A percentile compares a stretch with the other conserved stretches of the same genome.
These are phyloP conservation scores for Drosophila tsacasi DNA, from an alignment of 1,140 invertebrate genomes.

Conservation along the genomic window DNA sequence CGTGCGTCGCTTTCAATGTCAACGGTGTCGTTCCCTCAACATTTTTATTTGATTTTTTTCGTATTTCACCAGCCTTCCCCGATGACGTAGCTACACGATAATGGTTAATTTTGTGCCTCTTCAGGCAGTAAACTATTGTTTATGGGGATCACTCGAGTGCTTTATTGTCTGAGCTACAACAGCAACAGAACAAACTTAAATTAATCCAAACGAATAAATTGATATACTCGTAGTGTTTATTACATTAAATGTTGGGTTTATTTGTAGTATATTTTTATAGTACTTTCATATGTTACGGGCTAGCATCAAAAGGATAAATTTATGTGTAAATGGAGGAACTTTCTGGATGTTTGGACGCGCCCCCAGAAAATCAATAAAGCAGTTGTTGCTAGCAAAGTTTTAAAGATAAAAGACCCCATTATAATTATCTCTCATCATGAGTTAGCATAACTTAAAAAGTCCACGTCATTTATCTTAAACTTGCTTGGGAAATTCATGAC, in stretches of 20 bases:
- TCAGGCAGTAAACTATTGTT: constrained; percentile 27
- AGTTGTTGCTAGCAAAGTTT: neutral
- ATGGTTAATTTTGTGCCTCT: constrained; percentile 16
- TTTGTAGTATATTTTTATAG: neutral
- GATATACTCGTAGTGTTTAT: constrained; percentile 21
- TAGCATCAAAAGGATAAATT: neutral
- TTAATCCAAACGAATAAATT: constrained; percentile 22
- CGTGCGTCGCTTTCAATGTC: constrained; percentile 67
- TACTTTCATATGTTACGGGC: no score
- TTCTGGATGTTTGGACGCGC: neutral
- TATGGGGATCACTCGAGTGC: constrained; percentile 34
- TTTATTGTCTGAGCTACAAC: constrained; percentile 15
- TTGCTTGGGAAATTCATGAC: neutral
- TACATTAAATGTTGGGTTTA: constrained; percentile 8
- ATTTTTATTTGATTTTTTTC: constrained; percentile 1
- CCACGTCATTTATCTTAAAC: constrained; percentile 1
- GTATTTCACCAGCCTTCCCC: constrained; percentile 62
- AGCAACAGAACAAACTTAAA: neutral
- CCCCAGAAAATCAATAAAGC: neutral
- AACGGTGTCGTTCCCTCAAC: constrained; percentile 67
- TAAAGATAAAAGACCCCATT: neutral
- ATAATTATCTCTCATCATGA: constrained; percentile 10
- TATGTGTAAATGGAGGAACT: neutral
- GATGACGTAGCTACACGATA: constrained; percentile 59
- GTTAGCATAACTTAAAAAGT: neutral